Evolutionary conservation across 2,888 invertebrate genomes (phyloP).

Genomic region (Coenonympha arcania): DNA sequence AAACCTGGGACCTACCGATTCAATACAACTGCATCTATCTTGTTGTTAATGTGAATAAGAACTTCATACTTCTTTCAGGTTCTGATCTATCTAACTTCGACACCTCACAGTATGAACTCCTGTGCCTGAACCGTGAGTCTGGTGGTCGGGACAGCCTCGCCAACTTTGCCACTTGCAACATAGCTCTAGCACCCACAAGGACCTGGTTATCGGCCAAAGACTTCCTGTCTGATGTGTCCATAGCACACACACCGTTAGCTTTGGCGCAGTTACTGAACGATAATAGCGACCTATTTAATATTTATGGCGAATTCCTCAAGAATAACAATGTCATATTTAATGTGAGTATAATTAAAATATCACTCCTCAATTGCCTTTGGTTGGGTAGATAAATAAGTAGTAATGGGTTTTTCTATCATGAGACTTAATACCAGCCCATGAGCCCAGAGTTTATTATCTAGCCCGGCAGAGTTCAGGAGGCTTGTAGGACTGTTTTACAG

Average conservation of each 20-base stretch:
- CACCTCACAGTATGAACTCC: conserved; percentile 72
- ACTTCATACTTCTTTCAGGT: conserved; percentile 50
- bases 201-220: conserved; percentile 68
- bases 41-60: background rate
- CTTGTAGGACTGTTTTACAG: too few relatives aligned
- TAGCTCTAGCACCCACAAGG: conserved; percentile 76
- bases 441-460: too few relatives aligned
- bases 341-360: conserved; percentile 44
- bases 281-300: conserved; percentile 75
- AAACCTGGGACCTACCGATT: too few relatives aligned
- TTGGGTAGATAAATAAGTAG: background rate
- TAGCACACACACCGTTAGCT: conserved; percentile 76
- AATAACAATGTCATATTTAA: conserved; percentile 67
- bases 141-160: conserved; percentile 71
- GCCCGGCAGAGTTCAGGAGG: too few relatives aligned
- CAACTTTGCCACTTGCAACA: conserved; percentile 75
- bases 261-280: conserved; percentile 71
- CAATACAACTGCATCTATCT: background rate
- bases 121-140: conserved; percentile 72
- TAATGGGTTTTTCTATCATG: too few relatives aligned
- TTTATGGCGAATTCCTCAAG: conserved; percentile 76
- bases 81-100: conserved; percentile 73
- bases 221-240: conserved; percentile 74
- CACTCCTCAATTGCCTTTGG: background rate
- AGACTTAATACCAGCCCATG: too few relatives aligned